Evolutionary conservation across 2,888 invertebrate genomes (phyloP).

Genomic region (Cenopis cana): DNA sequence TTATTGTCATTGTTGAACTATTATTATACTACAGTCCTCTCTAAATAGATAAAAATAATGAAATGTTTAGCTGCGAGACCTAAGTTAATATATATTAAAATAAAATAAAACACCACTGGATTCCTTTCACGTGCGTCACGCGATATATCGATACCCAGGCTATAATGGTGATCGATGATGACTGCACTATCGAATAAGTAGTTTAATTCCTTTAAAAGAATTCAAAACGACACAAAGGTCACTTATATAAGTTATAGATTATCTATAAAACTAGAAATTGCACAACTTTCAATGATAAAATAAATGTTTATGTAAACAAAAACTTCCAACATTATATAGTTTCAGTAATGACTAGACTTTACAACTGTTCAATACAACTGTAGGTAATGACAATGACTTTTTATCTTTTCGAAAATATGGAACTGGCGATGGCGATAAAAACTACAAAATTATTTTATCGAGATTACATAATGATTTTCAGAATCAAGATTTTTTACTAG

Average conservation of each 20-base stretch:
- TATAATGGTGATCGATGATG: conserved; percentile 51
- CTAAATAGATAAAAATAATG: too few relatives aligned
- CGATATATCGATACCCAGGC: conserved; percentile 54
- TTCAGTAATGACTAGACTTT: too few relatives aligned
- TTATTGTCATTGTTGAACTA: too few relatives aligned
- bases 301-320: too few relatives aligned
- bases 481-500: neutral
- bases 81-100: too few relatives aligned
- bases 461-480: neutral
- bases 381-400: too few relatives aligned
- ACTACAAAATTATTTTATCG: neutral
- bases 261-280: conserved; percentile 3
- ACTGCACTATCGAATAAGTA: conserved; percentile 44
- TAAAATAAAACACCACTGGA: neutral
- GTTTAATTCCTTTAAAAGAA: conserved; percentile 36
- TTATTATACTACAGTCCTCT: too few relatives aligned
- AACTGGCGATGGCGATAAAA: neutral
- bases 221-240: conserved; percentile 20
- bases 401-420: neutral
- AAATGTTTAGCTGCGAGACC: too few relatives aligned
- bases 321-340: neutral
- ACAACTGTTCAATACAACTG: too few relatives aligned
- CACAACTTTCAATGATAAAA: conserved; percentile 29
- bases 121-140: conserved; percentile 45
- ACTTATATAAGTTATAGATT: conserved; percentile 11